Conservation (phyloP, 2,888 invertebrate genomes). For the Panopea generosa region DNA sequence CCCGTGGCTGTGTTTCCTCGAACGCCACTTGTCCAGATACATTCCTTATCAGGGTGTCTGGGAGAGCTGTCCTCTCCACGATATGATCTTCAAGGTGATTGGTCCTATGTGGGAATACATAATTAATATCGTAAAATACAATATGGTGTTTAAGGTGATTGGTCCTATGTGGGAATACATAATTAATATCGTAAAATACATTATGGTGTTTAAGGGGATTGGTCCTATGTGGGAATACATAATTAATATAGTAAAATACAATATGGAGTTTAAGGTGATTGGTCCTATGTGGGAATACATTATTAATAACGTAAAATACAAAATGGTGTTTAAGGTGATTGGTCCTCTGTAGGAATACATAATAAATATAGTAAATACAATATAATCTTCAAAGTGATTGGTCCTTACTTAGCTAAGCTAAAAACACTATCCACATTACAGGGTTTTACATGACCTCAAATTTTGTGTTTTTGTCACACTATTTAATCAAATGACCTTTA, state of each 20-base stretch:
- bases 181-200: constrained; percentile 66
- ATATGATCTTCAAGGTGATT: constrained; percentile 86
- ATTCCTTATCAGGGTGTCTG: constrained; percentile 85
- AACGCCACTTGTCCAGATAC: constrained; percentile 86
- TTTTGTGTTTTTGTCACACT: no score
- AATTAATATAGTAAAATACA: constrained; percentile 66
- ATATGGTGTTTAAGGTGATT: constrained; percentile 86
- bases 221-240: constrained; percentile 86
- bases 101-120: constrained; percentile 86
- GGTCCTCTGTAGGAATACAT: no score
- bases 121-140: constrained; percentile 66
- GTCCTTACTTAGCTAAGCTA: no score
- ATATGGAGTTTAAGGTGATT: constrained; percentile 86
- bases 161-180: constrained; percentile 86
- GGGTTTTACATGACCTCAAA: no score
- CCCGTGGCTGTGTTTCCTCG: constrained; percentile 86
- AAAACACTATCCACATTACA: no score
- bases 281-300: constrained; percentile 86
- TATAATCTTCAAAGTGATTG: no score
- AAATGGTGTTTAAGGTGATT: no score
- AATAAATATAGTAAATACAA: no score
- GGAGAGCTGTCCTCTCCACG: constrained; percentile 85
- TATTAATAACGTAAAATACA: constrained; percentile 2
- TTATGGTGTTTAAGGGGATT: constrained; percentile 86
- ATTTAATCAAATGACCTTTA: no score